phyloP scores from a whole-genome alignment of 2,888 invertebrate species.

The Pandemis cinnamomeana region DNA sequence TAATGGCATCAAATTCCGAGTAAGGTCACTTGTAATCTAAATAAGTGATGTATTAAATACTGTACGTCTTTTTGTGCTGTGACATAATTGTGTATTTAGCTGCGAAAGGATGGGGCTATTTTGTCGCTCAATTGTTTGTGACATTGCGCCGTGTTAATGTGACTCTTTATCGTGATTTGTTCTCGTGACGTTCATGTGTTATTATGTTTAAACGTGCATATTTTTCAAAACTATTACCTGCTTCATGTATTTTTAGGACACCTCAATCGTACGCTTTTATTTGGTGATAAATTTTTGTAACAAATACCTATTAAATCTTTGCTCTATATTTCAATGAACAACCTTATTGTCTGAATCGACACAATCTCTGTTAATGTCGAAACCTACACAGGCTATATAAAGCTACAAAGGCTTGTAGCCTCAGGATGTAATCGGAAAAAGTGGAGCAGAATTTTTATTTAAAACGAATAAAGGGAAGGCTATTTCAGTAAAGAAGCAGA shows the following conservation, averaged over 20 bases:
- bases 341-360: not conserved
- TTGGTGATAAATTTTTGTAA: not conserved
- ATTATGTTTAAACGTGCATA: conserved; percentile 20
- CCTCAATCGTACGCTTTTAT: not conserved
- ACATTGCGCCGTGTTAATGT: conserved; percentile 31
- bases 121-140: conserved; percentile 33
- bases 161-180: conserved; percentile 36
- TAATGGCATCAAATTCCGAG: not conserved
- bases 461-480: not conserved
- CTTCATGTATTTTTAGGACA: not conserved
- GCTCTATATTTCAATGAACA: not conserved
- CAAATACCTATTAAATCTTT: not conserved
- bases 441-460: not conserved
- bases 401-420: not conserved
- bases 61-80: conserved; percentile 26
- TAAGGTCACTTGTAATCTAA: not conserved
- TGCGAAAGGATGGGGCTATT: conserved; percentile 31
- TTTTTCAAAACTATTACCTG: conserved; percentile 9
- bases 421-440: not conserved
- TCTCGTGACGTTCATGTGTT: conserved; percentile 7
- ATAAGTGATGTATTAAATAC: conserved; percentile 6
- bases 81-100: conserved; percentile 31
- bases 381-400: not conserved
- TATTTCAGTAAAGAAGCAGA: not conserved
- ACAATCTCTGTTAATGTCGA: not conserved